These are phyloP conservation scores for Scyliorhinus canicula DNA, from an alignment of 2,797 vertebrate genomes.

Conservation along the genomic window DNA sequence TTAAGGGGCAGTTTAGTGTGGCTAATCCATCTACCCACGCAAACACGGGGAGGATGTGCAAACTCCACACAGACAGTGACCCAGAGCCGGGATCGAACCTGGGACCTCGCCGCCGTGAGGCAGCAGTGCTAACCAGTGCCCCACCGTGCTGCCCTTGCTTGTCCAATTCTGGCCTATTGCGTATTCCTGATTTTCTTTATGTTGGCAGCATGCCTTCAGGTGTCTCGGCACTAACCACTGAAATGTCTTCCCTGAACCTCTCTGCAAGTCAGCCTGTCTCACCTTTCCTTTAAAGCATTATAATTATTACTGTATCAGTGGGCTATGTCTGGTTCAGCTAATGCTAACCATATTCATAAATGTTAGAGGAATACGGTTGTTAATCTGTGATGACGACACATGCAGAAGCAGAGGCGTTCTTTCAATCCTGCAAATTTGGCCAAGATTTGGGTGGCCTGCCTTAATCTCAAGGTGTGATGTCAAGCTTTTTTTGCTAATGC, in stretches of 20 bases:
- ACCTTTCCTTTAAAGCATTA: neutral
- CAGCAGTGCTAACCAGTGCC: too few relatives aligned
- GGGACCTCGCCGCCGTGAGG: too few relatives aligned
- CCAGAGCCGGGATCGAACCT: too few relatives aligned
- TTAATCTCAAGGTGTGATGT: neutral
- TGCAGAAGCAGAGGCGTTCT: too few relatives aligned
- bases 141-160: too few relatives aligned
- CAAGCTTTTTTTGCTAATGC: neutral
- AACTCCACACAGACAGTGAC: too few relatives aligned
- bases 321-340: too few relatives aligned
- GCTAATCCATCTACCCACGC: too few relatives aligned
- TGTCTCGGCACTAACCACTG: neutral
- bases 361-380: neutral
- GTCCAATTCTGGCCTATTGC: neutral
- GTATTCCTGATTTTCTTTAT: neutral
- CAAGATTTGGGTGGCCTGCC: neutral
- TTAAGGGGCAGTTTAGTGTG: too few relatives aligned
- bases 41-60: too few relatives aligned
- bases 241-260: neutral
- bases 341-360: too few relatives aligned
- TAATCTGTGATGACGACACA: neutral
- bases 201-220: neutral
- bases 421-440: neutral
- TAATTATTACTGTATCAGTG: neutral
- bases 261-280: neutral